Evolutionary conservation across 2,113 vertebrate species (phyloP).

Genomic region (Maccullochella peelii): DNA sequence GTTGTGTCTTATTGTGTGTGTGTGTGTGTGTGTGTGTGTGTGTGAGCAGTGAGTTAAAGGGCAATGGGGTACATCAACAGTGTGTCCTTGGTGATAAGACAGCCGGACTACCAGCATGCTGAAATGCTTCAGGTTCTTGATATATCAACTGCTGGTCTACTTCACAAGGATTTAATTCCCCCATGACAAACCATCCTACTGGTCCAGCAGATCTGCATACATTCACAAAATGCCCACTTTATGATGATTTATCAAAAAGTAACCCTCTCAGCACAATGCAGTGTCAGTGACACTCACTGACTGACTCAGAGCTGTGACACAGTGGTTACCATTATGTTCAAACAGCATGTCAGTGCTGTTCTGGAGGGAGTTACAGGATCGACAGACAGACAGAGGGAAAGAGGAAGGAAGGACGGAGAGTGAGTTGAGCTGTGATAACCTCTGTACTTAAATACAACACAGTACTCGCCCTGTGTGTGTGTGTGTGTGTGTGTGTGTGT

Average conservation of each 20-base stretch:
- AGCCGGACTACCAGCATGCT: neutral
- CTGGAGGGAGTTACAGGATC: neutral
- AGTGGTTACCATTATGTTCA: neutral
- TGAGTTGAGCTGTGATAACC: neutral
- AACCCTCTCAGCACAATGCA: neutral
- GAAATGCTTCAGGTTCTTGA: neutral
- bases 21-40: neutral
- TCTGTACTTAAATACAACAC: neutral
- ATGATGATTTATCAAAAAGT: neutral
- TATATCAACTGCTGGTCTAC: neutral
- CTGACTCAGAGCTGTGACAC: neutral
- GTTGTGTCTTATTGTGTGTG: no score
- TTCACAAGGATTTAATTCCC: neutral
- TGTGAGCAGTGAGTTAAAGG: neutral
- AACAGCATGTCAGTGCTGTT: neutral
- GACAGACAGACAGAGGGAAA: neutral
- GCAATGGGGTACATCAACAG: neutral
- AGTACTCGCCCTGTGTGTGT: neutral
- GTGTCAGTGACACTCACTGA: neutral
- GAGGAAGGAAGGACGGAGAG: neutral
- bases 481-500: conserved; percentile 6
- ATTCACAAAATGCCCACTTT: neutral
- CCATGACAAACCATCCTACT: neutral
- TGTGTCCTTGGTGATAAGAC: neutral
- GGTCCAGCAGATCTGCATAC: neutral